phyloP scores from a whole-genome alignment of 2,113 vertebrate genomes.

The Sula dactylatra region DNA sequence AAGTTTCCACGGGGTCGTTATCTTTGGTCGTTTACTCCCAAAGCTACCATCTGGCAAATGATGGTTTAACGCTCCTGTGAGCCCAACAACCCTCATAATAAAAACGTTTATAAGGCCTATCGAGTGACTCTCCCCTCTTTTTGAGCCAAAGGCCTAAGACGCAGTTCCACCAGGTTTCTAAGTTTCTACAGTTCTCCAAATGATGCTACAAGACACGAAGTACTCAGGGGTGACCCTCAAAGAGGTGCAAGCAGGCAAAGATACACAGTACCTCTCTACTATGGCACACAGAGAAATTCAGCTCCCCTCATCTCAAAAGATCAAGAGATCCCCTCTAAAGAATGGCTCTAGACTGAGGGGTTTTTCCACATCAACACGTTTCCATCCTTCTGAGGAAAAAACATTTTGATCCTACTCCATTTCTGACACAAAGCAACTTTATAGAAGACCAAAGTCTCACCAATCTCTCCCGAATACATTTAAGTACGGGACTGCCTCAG shows the following conservation, averaged over 20 bases:
- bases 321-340: not conserved
- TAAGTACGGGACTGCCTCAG: not conserved
- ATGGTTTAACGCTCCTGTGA: not conserved
- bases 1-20: not conserved
- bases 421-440: not conserved
- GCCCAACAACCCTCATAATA: fast-evolving
- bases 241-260: not conserved
- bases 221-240: too few relatives aligned
- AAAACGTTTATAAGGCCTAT: fast-evolving
- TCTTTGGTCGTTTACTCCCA: not conserved
- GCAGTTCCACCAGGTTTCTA: not conserved
- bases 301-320: not conserved
- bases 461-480: not conserved
- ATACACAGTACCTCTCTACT: not conserved
- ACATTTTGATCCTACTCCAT: too few relatives aligned
- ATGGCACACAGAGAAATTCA: not conserved
- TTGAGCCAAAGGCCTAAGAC: not conserved
- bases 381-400: not conserved
- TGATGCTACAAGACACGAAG: fast-evolving
- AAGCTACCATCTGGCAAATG: not conserved
- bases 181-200: fast-evolving
- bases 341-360: not conserved
- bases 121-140: not conserved
- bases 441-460: not conserved
- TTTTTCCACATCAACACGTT: not conserved